A percentile compares a stretch with the other conserved stretches of the same genome.
Conservation (phyloP, 2,797 vertebrate species). For the Sebastes wilsoni region DNA sequence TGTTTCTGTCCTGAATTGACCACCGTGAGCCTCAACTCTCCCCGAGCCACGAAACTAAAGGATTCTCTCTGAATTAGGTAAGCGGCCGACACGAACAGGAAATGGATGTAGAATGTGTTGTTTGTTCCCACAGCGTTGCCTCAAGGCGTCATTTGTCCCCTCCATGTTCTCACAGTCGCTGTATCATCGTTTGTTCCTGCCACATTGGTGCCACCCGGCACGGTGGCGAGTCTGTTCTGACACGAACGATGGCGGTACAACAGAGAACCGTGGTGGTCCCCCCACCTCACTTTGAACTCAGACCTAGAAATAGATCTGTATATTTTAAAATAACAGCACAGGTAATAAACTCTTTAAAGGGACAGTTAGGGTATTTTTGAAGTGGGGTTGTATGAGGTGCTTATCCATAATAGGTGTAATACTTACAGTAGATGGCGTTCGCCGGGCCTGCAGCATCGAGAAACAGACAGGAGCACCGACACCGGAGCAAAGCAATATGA, state of each 20-base stretch:
- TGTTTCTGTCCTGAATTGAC: not conserved
- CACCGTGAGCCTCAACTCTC: not conserved
- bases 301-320: not conserved
- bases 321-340: not conserved
- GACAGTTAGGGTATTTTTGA: too few species aligned
- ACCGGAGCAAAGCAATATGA: too few species aligned
- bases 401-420: too few species aligned
- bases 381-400: too few species aligned
- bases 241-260: not conserved
- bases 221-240: not conserved
- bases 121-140: conserved; percentile 21
- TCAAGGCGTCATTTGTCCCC: conserved; percentile 34
- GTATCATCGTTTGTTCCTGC: conserved; percentile 34
- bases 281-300: not conserved
- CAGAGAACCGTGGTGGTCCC: not conserved
- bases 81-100: not conserved
- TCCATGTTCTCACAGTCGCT: conserved; percentile 31
- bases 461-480: too few species aligned
- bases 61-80: conserved; percentile 26
- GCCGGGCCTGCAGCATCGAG: too few species aligned
- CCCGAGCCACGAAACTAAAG: not conserved
- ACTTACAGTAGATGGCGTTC: too few species aligned
- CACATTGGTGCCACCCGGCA: conserved; percentile 9
- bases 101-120: conserved; percentile 28
- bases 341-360: not conserved